Evolutionary conservation across 2,888 invertebrate genomes (phyloP), one percentile per base, ranked within the genome.

Genomic region (Exocentrus adspersus): DNA sequence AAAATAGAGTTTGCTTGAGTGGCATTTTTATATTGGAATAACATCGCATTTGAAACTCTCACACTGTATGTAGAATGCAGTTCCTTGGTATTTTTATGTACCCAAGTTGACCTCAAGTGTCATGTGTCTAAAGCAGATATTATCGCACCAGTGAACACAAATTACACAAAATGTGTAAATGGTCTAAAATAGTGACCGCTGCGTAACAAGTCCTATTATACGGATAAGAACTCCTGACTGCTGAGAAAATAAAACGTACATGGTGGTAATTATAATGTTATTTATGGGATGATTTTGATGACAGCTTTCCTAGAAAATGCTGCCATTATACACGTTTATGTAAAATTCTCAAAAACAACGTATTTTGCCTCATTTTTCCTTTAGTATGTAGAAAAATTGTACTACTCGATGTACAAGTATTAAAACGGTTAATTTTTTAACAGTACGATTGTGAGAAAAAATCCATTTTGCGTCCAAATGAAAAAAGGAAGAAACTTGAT

Each of bases 141-240:
- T 71, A 72, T 72, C 71, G 68, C 32, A 43, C 67, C 70, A 63
- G 67, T 62, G 71, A 72, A 64, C 64, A 71, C 69, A 68, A 71
- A 71, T 68, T 65, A 71, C 68, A 54, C 56, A 58, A 64, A 69
- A 68, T 67, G 71, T 69, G 70, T 71, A 71, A 70, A 72, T 65
- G 69, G 52, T 71, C 61, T 67, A 68, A 71, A 72, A 68, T 70
- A 67, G 70, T 58, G 56, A 69, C 59, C 67, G 57, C 54, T 72
- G 70, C 67, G 71, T 72, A 72, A 69, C 72, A 72, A 72, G 72
- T 72, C 65, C 67, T 67, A 64, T 67, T 67, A 61, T 64, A 66
- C 61, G 60, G 68, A 64, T n/a, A n/a, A n/a, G n/a, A n/a, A n/a
- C n/a, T n/a, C n/a, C 61, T 65, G 32, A 64, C 66, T 57, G 68